Evolutionary conservation across 2,888 invertebrate genomes (phyloP), one percentile per base, ranked within the genome.

Genomic region (Tortrix viridana): DNA sequence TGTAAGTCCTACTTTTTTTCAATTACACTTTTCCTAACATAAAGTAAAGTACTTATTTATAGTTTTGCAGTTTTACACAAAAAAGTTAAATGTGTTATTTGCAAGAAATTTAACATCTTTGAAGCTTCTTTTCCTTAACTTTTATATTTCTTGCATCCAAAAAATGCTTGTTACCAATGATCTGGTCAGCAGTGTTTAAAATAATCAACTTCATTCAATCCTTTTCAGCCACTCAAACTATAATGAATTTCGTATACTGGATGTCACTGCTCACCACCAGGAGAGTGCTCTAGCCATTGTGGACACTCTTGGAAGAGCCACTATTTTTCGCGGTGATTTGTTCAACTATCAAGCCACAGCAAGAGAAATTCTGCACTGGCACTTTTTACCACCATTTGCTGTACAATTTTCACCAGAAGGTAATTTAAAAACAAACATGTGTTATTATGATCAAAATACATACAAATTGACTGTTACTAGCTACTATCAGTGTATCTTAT

Each of bases 361-460:
- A 1, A 80, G 80, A 59, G 92, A 92, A 71, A 74, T 84, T 1
- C 60, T 90, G 46, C 92, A 92, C 74, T 92, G 92, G 92, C 92
- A 92, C 73, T 84, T 80, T 60, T 72, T 92, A 52, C 92, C 92
- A 1, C 74, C 86, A 3, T 74, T 88, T 43, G 84, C 89, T 22
- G 76, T 81, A 20, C 81, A 82, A 67, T 86, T 92, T 69, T 86
- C 92, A n/a, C 64, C 77, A 46, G 81, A 87, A 79, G 92, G 92
- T 92, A 75, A 65, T 32, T 32, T 12, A 32, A 12, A 1, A 32
- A 32, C 32, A 32, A 32, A 32, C n/a, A n/a, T n/a, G n/a, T n/a
- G n/a, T n/a, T n/a, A n/a, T n/a, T 32, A 32, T 7, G 32, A 32
- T 32, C 32, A 32, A 32, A 32, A 32, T 9, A 32, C 6, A 12